Conservation (phyloP, 2,797 vertebrate genomes). For the Melanotaenia boesemani region DNA sequence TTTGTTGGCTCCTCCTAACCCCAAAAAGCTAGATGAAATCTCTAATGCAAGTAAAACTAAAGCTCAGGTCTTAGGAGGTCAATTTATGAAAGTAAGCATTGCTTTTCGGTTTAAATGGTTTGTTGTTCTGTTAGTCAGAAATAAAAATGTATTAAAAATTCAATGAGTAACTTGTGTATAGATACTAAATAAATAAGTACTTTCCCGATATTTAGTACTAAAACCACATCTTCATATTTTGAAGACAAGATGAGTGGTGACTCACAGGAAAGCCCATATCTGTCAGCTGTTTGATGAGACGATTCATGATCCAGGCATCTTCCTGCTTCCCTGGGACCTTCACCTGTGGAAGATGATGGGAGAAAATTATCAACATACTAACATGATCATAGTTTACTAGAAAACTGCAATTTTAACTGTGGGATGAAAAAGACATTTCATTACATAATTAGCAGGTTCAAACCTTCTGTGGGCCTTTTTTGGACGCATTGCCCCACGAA, state of each 20-base stretch:
- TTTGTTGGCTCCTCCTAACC: no score
- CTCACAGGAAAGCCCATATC: constrained; percentile 99
- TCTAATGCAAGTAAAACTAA: no score
- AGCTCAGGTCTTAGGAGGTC: no score
- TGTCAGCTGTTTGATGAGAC: constrained; percentile 97
- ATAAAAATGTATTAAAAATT: neutral
- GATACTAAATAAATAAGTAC: neutral
- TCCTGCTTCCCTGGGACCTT: constrained; percentile 92
- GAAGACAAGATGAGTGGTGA: neutral
- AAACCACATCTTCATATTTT: neutral
- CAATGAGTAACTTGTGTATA: neutral
- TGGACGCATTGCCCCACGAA: constrained; percentile 83
- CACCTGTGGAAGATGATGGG: constrained; percentile 74
- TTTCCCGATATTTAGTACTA: no score
- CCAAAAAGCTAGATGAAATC: no score
- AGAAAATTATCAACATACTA: neutral
- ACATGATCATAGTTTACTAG: neutral
- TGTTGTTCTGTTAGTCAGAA: neutral
- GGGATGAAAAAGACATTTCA: neutral
- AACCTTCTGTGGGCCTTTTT: constrained; percentile 92
- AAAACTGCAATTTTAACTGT: neutral
- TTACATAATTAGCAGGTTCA: constrained; percentile 7
- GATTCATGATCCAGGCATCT: constrained; percentile 96
- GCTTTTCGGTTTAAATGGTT: neutral
- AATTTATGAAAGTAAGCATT: neutral